phyloP scores from a whole-genome alignment of 2,113 vertebrate species.

The Nettapus auritus region DNA sequence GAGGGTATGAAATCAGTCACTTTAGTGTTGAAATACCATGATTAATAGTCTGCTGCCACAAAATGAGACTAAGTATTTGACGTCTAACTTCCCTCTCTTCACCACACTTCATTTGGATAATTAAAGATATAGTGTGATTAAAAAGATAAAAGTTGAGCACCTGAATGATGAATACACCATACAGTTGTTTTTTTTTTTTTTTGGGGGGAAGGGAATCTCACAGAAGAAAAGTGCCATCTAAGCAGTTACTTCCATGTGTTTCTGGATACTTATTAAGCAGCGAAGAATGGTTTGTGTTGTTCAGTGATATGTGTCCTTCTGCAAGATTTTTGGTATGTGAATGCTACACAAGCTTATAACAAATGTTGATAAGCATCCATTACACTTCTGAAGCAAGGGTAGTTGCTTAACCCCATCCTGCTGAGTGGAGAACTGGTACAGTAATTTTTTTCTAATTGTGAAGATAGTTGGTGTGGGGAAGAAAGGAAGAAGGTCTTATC shows the following conservation, averaged over 20 bases:
- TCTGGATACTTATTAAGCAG: neutral
- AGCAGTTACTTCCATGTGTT: neutral
- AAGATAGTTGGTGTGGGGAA: neutral
- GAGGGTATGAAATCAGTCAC: neutral
- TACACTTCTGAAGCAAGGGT: neutral
- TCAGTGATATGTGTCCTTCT: neutral
- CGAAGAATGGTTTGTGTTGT: neutral
- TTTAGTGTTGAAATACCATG: neutral
- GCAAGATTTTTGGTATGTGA: neutral
- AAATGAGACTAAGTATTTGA: neutral
- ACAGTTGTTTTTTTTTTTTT: too few species aligned
- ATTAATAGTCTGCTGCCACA: neutral
- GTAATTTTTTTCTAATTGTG: neutral
- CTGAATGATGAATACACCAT: neutral
- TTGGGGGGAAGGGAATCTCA: neutral
- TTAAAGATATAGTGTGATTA: neutral
- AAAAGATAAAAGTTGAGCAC: neutral
- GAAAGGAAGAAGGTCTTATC: neutral
- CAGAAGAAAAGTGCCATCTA: neutral
- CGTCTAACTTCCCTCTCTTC: neutral
- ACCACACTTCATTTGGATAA: neutral
- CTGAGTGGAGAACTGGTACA: neutral
- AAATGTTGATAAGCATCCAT: neutral
- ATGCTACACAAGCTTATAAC: too few species aligned
- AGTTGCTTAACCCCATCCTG: neutral